These are phyloP conservation scores for Apamea crenata DNA, from an alignment of 2,888 invertebrate genomes.

Conservation along the genomic window DNA sequence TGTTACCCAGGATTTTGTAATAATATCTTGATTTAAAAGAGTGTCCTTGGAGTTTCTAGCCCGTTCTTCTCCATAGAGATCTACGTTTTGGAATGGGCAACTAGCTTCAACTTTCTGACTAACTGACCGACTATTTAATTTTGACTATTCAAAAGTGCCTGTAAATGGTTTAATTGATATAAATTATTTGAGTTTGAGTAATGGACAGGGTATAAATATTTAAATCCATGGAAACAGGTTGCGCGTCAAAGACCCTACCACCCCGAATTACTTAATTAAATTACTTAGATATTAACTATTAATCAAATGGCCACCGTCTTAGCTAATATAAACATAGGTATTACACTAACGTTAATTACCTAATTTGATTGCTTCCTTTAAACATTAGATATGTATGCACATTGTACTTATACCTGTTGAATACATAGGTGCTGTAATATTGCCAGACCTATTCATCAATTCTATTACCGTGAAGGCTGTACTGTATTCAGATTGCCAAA, in stretches of 20 bases:
- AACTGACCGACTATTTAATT: too few species aligned
- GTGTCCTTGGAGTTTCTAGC: too few species aligned
- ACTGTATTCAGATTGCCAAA: constrained; percentile 12
- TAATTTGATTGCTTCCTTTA: constrained; percentile 11
- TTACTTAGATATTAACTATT: not conserved
- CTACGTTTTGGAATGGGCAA: too few species aligned
- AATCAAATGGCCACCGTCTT: constrained; percentile 1
- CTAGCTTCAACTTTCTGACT: too few species aligned
- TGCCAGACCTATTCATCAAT: constrained; percentile 2
- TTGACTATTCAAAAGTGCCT: too few species aligned
- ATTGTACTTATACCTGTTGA: not conserved
- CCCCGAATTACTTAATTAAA: not conserved
- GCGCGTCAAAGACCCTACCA: too few species aligned
- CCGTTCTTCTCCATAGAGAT: too few species aligned
- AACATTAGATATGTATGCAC: not conserved
- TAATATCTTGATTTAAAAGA: too few species aligned
- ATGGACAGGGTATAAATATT: too few species aligned
- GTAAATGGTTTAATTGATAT: too few species aligned
- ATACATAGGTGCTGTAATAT: not conserved
- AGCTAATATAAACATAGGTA: not conserved
- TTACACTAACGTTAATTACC: not conserved
- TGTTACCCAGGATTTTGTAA: too few species aligned
- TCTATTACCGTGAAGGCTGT: not conserved
- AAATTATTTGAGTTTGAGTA: too few species aligned
- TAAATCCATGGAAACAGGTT: not conserved